Conservation (phyloP, 1,140 invertebrate species). For the Drosophila busckii region DNA sequence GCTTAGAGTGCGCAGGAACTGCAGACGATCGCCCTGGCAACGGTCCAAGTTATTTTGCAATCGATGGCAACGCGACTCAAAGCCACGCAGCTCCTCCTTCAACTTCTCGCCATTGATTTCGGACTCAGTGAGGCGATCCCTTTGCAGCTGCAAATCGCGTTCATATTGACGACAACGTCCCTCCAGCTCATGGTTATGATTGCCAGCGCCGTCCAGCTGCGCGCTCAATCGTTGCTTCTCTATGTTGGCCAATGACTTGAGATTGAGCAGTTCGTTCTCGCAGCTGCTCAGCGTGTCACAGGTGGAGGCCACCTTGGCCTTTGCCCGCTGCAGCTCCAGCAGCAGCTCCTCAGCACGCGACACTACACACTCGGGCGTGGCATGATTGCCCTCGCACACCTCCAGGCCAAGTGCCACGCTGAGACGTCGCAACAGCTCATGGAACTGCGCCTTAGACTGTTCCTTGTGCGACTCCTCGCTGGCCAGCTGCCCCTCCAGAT, state of each 20-base stretch:
- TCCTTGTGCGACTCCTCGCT: slow-evolving; percentile 85
- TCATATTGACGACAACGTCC: slow-evolving; percentile 68
- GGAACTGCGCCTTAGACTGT: slow-evolving; percentile 82
- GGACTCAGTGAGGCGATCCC: slow-evolving; percentile 71
- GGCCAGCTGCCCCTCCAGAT: slow-evolving; percentile 84
- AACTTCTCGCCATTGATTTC: slow-evolving; percentile 75
- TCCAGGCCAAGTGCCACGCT: slow-evolving; percentile 85
- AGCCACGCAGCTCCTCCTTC: slow-evolving; percentile 74
- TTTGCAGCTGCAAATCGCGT: slow-evolving; percentile 66
- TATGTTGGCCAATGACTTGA: slow-evolving; percentile 65
- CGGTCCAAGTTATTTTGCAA: slow-evolving; percentile 73
- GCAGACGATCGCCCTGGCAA: slow-evolving; percentile 66
- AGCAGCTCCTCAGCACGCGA: slow-evolving; percentile 86
- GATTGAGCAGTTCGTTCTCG: slow-evolving; percentile 69
- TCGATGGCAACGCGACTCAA: slow-evolving; percentile 76
- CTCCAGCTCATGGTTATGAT: slow-evolving; percentile 74
- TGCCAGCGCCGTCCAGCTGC: slow-evolving; percentile 62
- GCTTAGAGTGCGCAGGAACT: slow-evolving; percentile 63
- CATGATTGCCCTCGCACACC: slow-evolving; percentile 81
- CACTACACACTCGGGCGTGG: slow-evolving; percentile 83
- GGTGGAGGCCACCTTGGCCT: slow-evolving; percentile 79
- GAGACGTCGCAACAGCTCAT: slow-evolving; percentile 85
- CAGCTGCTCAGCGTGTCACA: slow-evolving; percentile 73
- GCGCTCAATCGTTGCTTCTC: slow-evolving; percentile 71
- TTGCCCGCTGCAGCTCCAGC: slow-evolving; percentile 82